These are phyloP conservation scores for Myrmecobius fasciatus DNA, from an alignment of 2,113 vertebrate genomes.

Conservation along the genomic window DNA sequence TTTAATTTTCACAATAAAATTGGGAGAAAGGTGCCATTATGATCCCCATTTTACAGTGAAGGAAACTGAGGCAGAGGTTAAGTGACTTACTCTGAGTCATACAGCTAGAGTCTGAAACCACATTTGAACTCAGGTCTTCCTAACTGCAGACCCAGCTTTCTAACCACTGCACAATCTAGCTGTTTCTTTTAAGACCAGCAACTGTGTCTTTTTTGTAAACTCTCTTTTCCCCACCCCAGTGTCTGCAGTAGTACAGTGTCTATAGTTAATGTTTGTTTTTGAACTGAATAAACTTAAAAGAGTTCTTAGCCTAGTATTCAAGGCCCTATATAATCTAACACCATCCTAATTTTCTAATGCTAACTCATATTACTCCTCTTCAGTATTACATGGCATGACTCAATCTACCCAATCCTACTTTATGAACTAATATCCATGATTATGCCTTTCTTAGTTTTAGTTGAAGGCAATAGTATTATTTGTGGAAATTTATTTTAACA, in stretches of 20 bases:
- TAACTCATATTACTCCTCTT: not conserved
- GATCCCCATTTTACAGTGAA: not conserved
- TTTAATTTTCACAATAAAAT: not conserved
- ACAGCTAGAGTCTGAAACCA: not conserved
- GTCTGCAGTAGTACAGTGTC: not conserved
- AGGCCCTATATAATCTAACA: not conserved
- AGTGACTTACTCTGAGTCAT: not conserved
- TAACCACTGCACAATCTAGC: not conserved
- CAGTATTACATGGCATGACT: not conserved
- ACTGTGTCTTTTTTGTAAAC: not conserved
- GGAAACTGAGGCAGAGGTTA: not conserved
- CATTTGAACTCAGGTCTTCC: not conserved
- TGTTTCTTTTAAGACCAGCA: not conserved
- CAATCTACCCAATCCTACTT: not conserved
- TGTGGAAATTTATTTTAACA: not conserved
- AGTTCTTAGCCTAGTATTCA: not conserved
- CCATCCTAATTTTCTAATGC: not conserved
- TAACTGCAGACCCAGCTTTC: not conserved
- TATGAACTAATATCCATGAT: not conserved
- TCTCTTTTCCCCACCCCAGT: not conserved
- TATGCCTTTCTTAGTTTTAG: not conserved
- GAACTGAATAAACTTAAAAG: not conserved
- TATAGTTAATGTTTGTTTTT: not conserved
- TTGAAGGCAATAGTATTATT: not conserved
- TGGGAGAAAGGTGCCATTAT: not conserved